Conservation (phyloP, 1,140 invertebrate species). For the Coenobita brevimanus region DNA sequence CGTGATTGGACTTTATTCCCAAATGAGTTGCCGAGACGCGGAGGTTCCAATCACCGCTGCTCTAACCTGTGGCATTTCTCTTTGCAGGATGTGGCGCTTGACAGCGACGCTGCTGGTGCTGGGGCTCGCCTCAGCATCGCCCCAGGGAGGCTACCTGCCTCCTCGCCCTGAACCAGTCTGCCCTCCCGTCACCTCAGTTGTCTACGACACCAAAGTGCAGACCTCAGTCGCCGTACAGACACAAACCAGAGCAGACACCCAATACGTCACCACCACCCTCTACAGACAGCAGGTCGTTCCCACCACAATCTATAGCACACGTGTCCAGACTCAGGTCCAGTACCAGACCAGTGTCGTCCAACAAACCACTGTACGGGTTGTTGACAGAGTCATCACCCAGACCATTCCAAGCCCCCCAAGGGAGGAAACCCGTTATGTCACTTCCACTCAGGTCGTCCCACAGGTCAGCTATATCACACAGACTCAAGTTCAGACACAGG, state of each 20-base stretch:
- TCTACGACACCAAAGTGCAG: constrained; percentile 10
- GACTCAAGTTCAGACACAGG: constrained; percentile 41
- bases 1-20: constrained; percentile 50
- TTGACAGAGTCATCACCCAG: constrained; percentile 30
- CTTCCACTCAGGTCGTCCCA: constrained; percentile 24
- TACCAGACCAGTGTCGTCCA: constrained; percentile 26
- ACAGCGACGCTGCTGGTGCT: constrained; percentile 34
- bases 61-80: constrained; percentile 47
- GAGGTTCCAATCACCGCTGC: constrained; percentile 47
- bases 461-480: constrained; percentile 41
- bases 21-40: constrained; percentile 46
- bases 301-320: constrained; percentile 1
- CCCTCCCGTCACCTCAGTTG: constrained; percentile 9
- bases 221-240: constrained; percentile 34
- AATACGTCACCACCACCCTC: constrained; percentile 30
- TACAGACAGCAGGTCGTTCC: constrained; percentile 32
- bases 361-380: background rate
- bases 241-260: constrained; percentile 1
- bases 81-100: constrained; percentile 46
- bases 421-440: constrained; percentile 25
- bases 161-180: background rate
- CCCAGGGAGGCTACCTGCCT: constrained; percentile 22
- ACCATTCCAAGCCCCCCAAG: constrained; percentile 25
- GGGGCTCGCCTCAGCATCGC: background rate
- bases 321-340: background rate